These are phyloP conservation scores for Apodemia duryi DNA, from an alignment of 2,888 invertebrate genomes.

Conservation along the genomic window DNA sequence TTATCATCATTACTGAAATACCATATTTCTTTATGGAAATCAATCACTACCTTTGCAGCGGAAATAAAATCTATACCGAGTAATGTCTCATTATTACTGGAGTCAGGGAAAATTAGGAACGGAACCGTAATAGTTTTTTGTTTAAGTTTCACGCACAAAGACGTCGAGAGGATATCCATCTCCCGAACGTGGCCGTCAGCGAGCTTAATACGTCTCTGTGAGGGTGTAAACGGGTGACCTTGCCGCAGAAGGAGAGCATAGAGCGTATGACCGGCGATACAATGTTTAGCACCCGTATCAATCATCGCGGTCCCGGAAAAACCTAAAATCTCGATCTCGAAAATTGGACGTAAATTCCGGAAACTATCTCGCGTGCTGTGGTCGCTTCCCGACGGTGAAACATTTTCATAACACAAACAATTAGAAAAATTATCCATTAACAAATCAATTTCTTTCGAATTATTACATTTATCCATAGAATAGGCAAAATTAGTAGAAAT, in stretches of 20 bases:
- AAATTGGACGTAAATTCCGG: conserved; percentile 11
- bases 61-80: conserved; percentile 14
- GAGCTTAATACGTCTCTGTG: conserved; percentile 13
- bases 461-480: too few relatives aligned
- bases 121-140: neutral
- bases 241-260: conserved; percentile 19
- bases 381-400: neutral
- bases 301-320: conserved; percentile 14
- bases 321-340: conserved; percentile 14
- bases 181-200: conserved; percentile 17
- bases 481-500: too few relatives aligned
- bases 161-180: conserved; percentile 18
- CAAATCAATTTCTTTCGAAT: too few relatives aligned
- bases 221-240: conserved; percentile 16
- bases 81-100: conserved; percentile 5
- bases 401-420: neutral
- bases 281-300: conserved; percentile 19
- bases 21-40: conserved; percentile 1
- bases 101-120: conserved; percentile 8
- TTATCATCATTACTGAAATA: neutral
- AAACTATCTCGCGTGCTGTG: neutral
- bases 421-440: neutral
- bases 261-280: conserved; percentile 21
- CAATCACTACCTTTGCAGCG: conserved; percentile 3
- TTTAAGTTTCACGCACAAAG: neutral